Base-by-base conservation (phyloP, 2,797 vertebrate genomes). In the Coranthus polyacanthus region DNA sequence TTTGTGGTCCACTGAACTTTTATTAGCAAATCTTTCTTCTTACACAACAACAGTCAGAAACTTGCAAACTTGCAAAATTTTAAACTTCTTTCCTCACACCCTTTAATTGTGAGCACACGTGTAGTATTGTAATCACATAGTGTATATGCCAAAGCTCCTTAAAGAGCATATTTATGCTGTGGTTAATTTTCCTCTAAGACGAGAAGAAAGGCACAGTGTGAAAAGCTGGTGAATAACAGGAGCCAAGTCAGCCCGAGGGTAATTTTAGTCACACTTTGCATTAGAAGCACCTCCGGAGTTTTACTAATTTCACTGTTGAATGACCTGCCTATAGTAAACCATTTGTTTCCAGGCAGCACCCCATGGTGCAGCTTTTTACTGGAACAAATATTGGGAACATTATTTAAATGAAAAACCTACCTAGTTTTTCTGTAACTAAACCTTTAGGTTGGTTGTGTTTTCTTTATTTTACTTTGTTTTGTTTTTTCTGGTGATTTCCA, bases 261-360 rank as follows among this genome's bases (percentile, higher is more conserved):
- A 57, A 84, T 86, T 81, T 51, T 84, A 83, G 72, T 79, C 79
- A 83, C 54, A 72, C 38, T 68, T 85, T 78, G 68, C 72, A 74
- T 90, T 79, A 74, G 72, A 70, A 67, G 68, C 77, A 87, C 80
- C 83, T 85, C 74, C 55, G 58, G 72, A 75, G 65, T 90, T 86
- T 83, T 72, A 63, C 82, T 90, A 90, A 92, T 91, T 91, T 92
- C 89, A 92, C 82, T 61, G 83, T 83, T 90, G 87, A 92, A 63
- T 86, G 82, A 85, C 74, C 84, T 78, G 84, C 77, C 75, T 79
- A 36, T 66, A 72, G 67, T 79, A 82, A 87, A 71, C 71, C 78
- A 69, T 81, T 78, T 87, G 82, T 74, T 81, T 86, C 82, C 74
- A 67, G 70, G 69, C 79, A 83, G 65, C 71, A 70, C 77, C 81